Conservation (phyloP, 1,140 invertebrate genomes). For the Sycophila sp. region DNA sequence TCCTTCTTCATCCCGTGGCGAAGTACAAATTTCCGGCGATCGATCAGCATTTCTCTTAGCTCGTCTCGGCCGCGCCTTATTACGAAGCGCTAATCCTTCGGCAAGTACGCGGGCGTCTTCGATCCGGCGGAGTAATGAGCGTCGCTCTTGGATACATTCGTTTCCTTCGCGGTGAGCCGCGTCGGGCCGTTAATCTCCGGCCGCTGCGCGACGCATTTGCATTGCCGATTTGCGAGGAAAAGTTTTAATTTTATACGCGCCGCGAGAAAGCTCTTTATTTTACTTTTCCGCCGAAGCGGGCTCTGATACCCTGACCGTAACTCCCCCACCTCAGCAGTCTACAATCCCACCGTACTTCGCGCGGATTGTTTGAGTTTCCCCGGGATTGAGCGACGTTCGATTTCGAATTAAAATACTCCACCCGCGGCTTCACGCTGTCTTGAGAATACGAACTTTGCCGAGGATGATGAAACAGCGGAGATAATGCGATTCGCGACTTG, state of each 20-base stretch:
- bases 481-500: too few relatives aligned
- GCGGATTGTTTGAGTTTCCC: background rate
- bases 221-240: conserved; percentile 15
- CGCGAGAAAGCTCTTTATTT: conserved; percentile 1
- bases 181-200: background rate
- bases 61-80: too few relatives aligned
- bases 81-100: too few relatives aligned
- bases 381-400: background rate
- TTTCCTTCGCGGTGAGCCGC: background rate
- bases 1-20: too few relatives aligned
- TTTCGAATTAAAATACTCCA: conserved; percentile 12
- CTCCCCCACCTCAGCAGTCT: background rate
- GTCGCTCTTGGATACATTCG: too few relatives aligned
- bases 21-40: too few relatives aligned
- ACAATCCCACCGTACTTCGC: background rate
- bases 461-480: too few relatives aligned
- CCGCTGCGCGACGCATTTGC: background rate
- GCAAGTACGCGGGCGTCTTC: too few relatives aligned
- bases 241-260: conserved; percentile 27
- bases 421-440: too few relatives aligned
- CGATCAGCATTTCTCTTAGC: too few relatives aligned
- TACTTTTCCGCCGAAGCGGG: background rate
- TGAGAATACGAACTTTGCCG: too few relatives aligned
- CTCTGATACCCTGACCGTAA: too few relatives aligned
- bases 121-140: background rate